phyloP scores from a whole-genome alignment of 1,140 invertebrate genomes.

The Euschistus heros region DNA sequence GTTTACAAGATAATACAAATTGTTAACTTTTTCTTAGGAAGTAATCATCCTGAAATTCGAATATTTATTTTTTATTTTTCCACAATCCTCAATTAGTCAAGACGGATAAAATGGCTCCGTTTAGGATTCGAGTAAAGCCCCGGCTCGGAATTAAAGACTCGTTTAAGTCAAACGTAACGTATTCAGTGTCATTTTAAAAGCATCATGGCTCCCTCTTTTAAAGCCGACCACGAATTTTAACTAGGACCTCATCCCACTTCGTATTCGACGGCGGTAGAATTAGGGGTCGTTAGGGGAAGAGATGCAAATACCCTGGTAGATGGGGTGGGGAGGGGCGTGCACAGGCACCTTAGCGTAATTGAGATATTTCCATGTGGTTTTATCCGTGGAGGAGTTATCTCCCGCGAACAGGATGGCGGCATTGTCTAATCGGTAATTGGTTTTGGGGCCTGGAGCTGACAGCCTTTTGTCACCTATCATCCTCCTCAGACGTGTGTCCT shows the following conservation, averaged over 20 bases:
- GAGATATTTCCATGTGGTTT: constrained; percentile 13
- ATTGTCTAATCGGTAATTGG: constrained; percentile 11
- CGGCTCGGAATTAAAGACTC: background rate
- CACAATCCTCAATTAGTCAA: too few species aligned
- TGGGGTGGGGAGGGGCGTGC: background rate
- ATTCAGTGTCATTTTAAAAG: constrained; percentile 17
- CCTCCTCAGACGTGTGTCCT: too few species aligned
- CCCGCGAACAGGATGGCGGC: background rate
- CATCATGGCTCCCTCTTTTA: constrained; percentile 15
- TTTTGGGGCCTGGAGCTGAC: background rate
- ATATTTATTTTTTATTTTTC: too few species aligned
- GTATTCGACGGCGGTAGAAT: constrained; percentile 11
- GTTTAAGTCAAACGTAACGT: constrained; percentile 16
- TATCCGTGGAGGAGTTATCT: constrained; percentile 11
- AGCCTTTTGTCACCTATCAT: background rate
- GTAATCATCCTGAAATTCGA: too few species aligned
- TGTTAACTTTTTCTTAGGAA: too few species aligned
- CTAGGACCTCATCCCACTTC: constrained; percentile 3
- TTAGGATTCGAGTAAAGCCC: constrained; percentile 6
- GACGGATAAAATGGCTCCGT: background rate
- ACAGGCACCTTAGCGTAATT: constrained; percentile 7
- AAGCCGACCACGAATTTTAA: constrained; percentile 12
- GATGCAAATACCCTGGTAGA: constrained; percentile 1
- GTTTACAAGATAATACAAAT: too few species aligned
- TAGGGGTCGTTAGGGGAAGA: constrained; percentile 2